A percentile compares a stretch with the other conserved stretches of the same genome.
Conservation (phyloP, 1,140 invertebrate species). For the Bombus affinis region DNA sequence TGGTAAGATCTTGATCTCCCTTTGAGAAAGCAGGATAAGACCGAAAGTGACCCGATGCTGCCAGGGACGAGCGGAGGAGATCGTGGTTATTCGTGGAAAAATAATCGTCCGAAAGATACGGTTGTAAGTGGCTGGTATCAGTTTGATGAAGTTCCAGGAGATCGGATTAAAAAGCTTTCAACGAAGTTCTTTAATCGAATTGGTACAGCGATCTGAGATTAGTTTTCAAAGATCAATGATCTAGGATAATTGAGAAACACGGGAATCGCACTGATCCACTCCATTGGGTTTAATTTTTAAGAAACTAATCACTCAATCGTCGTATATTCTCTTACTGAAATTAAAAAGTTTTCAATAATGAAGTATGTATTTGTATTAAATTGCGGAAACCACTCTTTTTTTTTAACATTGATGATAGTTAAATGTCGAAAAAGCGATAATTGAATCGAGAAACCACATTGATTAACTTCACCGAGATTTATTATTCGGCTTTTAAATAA, state of each 20-base stretch:
- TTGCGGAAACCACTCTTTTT: too few relatives aligned
- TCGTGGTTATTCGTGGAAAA: not conserved
- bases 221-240: not conserved
- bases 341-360: too few relatives aligned
- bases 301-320: not conserved
- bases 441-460: too few relatives aligned
- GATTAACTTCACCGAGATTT: too few relatives aligned
- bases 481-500: too few relatives aligned
- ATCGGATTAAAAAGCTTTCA: not conserved
- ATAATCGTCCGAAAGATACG: constrained; percentile 1
- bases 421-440: not conserved
- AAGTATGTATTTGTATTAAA: too few relatives aligned
- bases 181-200: constrained; percentile 3
- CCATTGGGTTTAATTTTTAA: not conserved
- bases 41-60: not conserved
- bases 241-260: not conserved
- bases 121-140: not conserved
- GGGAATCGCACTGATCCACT: not conserved
- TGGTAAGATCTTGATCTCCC: constrained; percentile 62
- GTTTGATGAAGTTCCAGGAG: not conserved
- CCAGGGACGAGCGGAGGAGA: not conserved
- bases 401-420: too few relatives aligned
- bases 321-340: too few relatives aligned
- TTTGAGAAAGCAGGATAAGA: not conserved
- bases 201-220: not conserved